phyloP scores from a whole-genome alignment of 2,797 vertebrate species.

The Loriculus beryllinus region DNA sequence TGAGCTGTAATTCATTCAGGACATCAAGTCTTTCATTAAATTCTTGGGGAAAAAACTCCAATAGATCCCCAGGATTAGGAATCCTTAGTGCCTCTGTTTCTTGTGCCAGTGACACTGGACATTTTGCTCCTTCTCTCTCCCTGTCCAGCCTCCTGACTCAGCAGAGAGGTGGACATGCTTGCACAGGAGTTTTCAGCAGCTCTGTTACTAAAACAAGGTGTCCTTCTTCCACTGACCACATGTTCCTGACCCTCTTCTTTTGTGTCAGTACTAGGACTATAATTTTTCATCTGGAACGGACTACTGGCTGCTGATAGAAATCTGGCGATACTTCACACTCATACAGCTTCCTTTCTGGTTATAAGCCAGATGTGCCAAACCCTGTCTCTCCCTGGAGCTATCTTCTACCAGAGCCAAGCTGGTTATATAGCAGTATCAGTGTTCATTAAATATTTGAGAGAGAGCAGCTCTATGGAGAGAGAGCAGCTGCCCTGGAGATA shows the following conservation, averaged over 20 bases:
- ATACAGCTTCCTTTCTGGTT: background rate
- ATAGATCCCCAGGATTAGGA: background rate
- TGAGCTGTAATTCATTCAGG: background rate
- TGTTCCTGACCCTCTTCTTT: background rate
- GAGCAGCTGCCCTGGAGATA: slow-evolving; percentile 36
- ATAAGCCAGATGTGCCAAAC: background rate
- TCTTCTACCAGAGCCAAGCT: background rate
- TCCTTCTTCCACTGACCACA: background rate
- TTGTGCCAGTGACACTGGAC: background rate
- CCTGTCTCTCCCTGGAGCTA: background rate
- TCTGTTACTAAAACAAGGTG: background rate
- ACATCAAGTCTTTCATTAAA: background rate
- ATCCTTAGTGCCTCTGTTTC: background rate
- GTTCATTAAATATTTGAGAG: background rate
- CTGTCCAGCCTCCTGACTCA: background rate
- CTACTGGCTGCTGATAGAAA: background rate
- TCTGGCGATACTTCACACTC: background rate
- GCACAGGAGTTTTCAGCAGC: background rate
- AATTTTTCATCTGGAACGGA: background rate
- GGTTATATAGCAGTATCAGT: background rate
- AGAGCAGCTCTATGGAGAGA: background rate
- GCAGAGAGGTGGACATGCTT: background rate
- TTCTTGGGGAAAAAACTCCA: background rate
- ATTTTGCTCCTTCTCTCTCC: background rate
- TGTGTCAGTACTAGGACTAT: background rate